Evolutionary conservation across 1,140 invertebrate species (phyloP).

Genomic region (Asbolus verrucosus): DNA sequence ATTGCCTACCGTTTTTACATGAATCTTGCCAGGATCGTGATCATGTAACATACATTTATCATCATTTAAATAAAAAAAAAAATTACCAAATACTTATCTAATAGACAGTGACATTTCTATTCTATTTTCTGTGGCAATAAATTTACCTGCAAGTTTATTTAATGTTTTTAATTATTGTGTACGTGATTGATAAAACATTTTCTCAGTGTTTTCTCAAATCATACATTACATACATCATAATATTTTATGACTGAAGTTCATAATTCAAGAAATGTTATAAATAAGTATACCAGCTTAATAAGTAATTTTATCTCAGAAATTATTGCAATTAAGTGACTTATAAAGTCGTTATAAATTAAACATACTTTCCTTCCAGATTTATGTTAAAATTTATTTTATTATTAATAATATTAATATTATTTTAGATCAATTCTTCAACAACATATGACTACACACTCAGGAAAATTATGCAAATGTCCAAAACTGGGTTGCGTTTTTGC

Average conservation of each 20-base stretch:
- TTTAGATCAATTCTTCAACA: constrained; percentile 70
- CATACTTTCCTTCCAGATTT: neutral
- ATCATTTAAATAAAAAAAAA: too few species aligned
- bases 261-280: constrained; percentile 24
- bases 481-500: constrained; percentile 69
- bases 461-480: constrained; percentile 72
- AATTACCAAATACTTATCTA: too few species aligned
- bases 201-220: too few species aligned
- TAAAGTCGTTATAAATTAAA: constrained; percentile 8
- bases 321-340: constrained; percentile 28
- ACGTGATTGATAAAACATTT: too few species aligned
- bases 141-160: too few species aligned
- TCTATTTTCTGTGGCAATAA: too few species aligned
- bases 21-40: too few species aligned
- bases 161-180: constrained; percentile 4
- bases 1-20: too few species aligned
- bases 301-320: neutral
- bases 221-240: too few species aligned
- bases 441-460: constrained; percentile 72
- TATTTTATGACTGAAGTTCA: neutral
- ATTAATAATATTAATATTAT: too few species aligned
- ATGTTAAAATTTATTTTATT: constrained; percentile 3
- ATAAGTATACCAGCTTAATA: neutral
- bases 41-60: too few species aligned
- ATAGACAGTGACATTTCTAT: too few species aligned